Evolutionary conservation across 35 echinoderm and acorn worm species (phyloP).

Genomic region (Nesometra sesokonis): DNA sequence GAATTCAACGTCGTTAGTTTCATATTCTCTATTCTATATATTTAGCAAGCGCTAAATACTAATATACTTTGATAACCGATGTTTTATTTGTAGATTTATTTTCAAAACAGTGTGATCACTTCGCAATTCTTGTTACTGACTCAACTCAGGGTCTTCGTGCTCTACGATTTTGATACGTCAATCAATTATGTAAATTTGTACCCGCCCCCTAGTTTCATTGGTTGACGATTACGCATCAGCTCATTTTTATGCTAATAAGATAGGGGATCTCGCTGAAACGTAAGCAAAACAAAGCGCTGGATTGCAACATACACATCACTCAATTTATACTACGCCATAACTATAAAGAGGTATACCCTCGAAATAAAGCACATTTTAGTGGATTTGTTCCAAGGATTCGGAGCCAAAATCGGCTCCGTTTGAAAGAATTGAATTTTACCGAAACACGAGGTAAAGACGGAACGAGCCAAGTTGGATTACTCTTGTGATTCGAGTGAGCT

Average conservation of each 20-base stretch:
- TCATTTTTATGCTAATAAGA: constrained; percentile 1
- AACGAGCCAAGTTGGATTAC: not conserved
- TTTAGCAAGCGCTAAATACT: not conserved
- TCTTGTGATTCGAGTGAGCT: not conserved
- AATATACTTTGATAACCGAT: not conserved
- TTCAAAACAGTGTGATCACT: not conserved
- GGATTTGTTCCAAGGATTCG: not conserved
- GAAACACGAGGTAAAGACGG: not conserved
- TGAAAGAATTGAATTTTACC: not conserved
- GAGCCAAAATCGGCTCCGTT: not conserved
- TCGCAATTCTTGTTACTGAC: not conserved
- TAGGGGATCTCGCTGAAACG: not conserved
- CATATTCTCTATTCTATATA: not conserved
- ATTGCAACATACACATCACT: constrained; percentile 17
- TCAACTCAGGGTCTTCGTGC: not conserved
- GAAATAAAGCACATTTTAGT: not conserved
- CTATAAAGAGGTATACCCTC: not conserved
- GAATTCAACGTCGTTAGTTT: not conserved
- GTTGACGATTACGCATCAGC: not conserved
- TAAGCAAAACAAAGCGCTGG: not conserved
- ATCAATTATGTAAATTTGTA: not conserved
- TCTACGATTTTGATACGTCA: not conserved
- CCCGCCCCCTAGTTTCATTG: not conserved
- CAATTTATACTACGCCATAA: constrained; percentile 80
- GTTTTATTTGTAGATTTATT: not conserved